A percentile compares a stretch with the other conserved stretches of the same genome.
These are phyloP conservation scores for Aselliscus stoliczkanus DNA, from an alignment of 2,797 vertebrate genomes.

Conservation along the genomic window DNA sequence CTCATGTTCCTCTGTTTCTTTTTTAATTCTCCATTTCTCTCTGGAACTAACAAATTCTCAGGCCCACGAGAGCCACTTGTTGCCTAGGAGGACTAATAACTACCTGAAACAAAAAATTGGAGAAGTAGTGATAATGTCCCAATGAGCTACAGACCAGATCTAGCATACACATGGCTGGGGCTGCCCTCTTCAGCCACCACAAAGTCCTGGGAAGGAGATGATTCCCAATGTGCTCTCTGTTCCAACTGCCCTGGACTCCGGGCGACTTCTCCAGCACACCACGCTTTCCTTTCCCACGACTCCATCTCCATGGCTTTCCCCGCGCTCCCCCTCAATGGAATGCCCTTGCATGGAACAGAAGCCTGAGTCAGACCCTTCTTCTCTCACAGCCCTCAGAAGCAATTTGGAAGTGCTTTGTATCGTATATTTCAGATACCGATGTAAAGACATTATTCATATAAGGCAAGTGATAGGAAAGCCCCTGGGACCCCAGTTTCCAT, in stretches of 20 bases:
- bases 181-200: not conserved
- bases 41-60: not conserved
- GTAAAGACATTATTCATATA: not conserved
- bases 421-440: not conserved
- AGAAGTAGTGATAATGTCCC: not conserved
- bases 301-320: not conserved
- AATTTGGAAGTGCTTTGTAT: not conserved
- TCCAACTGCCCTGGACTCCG: too few species aligned
- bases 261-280: not conserved
- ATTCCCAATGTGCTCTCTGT: not conserved
- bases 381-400: not conserved
- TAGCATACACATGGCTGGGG: not conserved
- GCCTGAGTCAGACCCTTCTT: not conserved
- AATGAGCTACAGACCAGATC: not conserved
- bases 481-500: rapidly evolving
- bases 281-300: not conserved
- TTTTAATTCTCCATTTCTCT: not conserved
- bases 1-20: not conserved
- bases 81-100: not conserved
- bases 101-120: not conserved
- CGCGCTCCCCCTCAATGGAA: not conserved
- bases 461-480: not conserved
- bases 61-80: not conserved
- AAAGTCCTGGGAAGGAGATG: not conserved
- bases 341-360: not conserved